These are phyloP conservation scores for Ataeniobius toweri DNA, from an alignment of 2,797 vertebrate genomes.

Conservation along the genomic window DNA sequence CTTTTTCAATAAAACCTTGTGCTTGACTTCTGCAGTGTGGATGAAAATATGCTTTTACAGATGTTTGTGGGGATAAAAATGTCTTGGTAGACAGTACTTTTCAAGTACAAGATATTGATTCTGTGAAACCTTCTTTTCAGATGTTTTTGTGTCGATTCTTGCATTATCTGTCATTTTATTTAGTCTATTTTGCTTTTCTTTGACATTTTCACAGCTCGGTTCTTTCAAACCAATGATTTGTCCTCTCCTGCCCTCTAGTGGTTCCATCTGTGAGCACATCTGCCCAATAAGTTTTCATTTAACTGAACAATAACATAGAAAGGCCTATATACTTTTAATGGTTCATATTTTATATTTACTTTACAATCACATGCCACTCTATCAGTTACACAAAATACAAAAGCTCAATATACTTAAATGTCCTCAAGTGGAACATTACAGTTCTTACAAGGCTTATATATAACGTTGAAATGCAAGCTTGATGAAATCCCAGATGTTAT, in stretches of 20 bases:
- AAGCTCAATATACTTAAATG: conserved; percentile 53
- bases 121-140: background rate
- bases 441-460: background rate
- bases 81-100: background rate
- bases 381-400: conserved; percentile 62
- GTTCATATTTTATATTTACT: conserved; percentile 55
- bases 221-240: background rate
- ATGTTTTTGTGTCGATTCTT: background rate
- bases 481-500: background rate
- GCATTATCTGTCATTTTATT: background rate
- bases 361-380: conserved; percentile 54
- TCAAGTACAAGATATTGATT: background rate
- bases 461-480: conserved; percentile 34
- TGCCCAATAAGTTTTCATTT: background rate
- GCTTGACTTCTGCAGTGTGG: background rate
- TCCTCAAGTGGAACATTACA: conserved; percentile 47
- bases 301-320: background rate
- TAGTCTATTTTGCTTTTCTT: background rate
- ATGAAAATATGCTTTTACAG: background rate
- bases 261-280: background rate
- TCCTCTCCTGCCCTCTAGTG: conserved; percentile 69
- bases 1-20: background rate
- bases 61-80: too few relatives aligned
- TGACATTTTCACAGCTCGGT: too few relatives aligned
- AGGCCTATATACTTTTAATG: conserved; percentile 55